A percentile compares a stretch with the other conserved stretches of the same genome.
phyloP scores from a whole-genome alignment of 2,888 invertebrate genomes.

The Xanthostigma xanthostigma region DNA sequence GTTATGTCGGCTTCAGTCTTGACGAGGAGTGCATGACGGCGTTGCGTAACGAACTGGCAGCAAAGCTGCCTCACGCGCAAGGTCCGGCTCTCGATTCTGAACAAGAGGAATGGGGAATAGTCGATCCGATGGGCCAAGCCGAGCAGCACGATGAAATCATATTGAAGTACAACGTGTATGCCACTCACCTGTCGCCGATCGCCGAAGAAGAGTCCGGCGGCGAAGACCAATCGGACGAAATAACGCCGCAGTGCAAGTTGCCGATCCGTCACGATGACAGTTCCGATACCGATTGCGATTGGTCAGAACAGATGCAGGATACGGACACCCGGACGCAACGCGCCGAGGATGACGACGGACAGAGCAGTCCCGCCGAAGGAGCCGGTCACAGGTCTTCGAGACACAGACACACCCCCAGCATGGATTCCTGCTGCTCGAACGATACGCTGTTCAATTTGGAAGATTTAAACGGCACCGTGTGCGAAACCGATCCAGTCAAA shows the following conservation, averaged over 20 bases:
- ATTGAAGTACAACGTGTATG: slow-evolving; percentile 37
- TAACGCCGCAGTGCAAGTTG: slow-evolving; percentile 13
- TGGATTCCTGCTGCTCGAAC: slow-evolving; percentile 49
- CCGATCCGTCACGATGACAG: slow-evolving; percentile 12
- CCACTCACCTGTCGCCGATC: slow-evolving; percentile 42
- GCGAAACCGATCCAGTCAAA: neutral
- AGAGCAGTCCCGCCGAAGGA: slow-evolving; percentile 33
- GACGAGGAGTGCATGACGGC: slow-evolving; percentile 59
- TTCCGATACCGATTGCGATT: slow-evolving; percentile 22
- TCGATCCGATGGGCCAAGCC: slow-evolving; percentile 10
- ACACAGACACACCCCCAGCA: slow-evolving; percentile 36
- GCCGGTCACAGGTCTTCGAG: slow-evolving; percentile 21
- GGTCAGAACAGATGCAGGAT: slow-evolving; percentile 24
- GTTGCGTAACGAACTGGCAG: slow-evolving; percentile 50
- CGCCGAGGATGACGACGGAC: slow-evolving; percentile 17
- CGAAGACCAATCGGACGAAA: slow-evolving; percentile 16
- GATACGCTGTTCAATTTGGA: slow-evolving; percentile 48
- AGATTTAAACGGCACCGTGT: slow-evolving; percentile 25
- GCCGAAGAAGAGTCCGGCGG: slow-evolving; percentile 35
- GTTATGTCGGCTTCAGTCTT: slow-evolving; percentile 40
- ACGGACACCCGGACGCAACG: slow-evolving; percentile 35
- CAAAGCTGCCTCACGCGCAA: slow-evolving; percentile 55
- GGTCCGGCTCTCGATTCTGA: slow-evolving; percentile 15
- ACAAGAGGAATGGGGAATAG: slow-evolving; percentile 22
- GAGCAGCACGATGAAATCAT: slow-evolving; percentile 23